Evolutionary conservation across 2,888 invertebrate species (phyloP).

Genomic region (Xanthorhoe spadicearia): DNA sequence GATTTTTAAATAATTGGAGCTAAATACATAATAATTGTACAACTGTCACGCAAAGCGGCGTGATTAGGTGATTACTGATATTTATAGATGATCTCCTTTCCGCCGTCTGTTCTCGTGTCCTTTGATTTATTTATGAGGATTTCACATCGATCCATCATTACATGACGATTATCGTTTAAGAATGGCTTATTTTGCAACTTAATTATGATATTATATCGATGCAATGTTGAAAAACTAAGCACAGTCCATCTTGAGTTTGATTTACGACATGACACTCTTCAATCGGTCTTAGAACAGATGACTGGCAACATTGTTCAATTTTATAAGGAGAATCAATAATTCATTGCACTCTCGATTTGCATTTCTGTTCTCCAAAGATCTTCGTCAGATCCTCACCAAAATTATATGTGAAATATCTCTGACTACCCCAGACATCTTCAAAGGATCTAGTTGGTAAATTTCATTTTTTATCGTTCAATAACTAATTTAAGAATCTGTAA

Average conservation of each 20-base stretch:
- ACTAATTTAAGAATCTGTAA: no score
- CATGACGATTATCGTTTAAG: conserved; percentile 21
- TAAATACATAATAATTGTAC: background rate
- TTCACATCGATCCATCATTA: conserved; percentile 37
- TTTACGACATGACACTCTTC: background rate
- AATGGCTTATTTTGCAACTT: conserved; percentile 21
- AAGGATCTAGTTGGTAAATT: no score
- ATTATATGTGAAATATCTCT: no score
- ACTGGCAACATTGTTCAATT: no score
- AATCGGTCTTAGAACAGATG: no score
- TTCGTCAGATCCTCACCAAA: no score
- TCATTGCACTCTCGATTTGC: no score
- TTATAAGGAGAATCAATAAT: no score
- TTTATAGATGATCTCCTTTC: conserved; percentile 1
- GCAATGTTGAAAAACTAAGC: conserved; percentile 2
- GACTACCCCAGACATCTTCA: no score
- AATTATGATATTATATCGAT: conserved; percentile 10
- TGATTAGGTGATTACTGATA: conserved; percentile 4
- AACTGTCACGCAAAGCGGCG: conserved; percentile 24
- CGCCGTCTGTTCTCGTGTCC: conserved; percentile 29
- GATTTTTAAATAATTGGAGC: conserved; percentile 4
- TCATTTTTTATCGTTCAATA: no score
- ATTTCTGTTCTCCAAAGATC: no score
- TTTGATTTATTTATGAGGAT: conserved; percentile 45
- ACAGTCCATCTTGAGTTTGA: conserved; percentile 1